Evolutionary conservation across 2,113 vertebrate genomes (phyloP), one percentile per base, ranked within the genome.

Genomic region (Charadrius vociferus): DNA sequence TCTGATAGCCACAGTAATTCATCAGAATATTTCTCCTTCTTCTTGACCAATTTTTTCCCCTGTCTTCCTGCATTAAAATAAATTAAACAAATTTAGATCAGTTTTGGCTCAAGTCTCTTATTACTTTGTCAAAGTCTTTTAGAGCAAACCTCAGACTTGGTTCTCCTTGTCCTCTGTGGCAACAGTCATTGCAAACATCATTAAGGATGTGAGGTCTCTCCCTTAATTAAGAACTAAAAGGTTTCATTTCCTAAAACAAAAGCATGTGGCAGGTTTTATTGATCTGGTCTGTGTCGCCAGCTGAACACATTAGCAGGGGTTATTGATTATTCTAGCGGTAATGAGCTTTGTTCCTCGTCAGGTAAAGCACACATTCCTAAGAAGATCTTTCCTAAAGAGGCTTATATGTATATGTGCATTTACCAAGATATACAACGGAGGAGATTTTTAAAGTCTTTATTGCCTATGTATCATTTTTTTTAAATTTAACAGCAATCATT

Each of bases 171-270:
- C 90, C 88, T 98, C 95, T 95, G 93, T 94, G 92, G 97, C 92
- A 97, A 96, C 81, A 97, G 92, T 95, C 97, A 97, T 85, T 94
- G 50, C 93, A 98, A 98, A 97, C 95, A 98, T 97, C 97, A 97
- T 98, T 98, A 98, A 82, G 95, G 93, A 98, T 98, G 95, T 97
- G 96, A 98, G 95, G 96, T 91, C 96, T 98, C 97, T 98, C 93
- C 97, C 95, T 98, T 98, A 98, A 98, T 98, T 98, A 98, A 98
- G 97, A 98, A 98, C 97, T 98, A 98, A 98, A 98, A 98, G 97
- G 92, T 96, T 98, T 98, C 97, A 98, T 98, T 98, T 98, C 98
- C 98, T 98, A 98, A 98, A 98, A 98, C 98, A 97, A 98, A 98
- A 98, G 96, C 96, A 97, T 98, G 97, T 98, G 98, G 97, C 97